phyloP scores from a whole-genome alignment of 2,797 vertebrate species.

The Neosilurus hyrtlii region DNA sequence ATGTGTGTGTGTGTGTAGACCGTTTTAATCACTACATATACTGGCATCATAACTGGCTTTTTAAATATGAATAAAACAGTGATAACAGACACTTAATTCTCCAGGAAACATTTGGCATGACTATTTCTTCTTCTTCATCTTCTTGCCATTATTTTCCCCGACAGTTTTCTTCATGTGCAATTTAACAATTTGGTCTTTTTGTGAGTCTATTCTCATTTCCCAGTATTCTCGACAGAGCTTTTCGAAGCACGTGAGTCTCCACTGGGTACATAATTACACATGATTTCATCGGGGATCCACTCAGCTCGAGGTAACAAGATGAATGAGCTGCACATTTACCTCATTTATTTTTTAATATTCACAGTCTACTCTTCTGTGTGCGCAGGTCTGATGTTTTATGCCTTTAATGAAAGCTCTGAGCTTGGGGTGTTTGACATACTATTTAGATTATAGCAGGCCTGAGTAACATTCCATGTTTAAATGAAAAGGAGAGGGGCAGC shows the following conservation, averaged over 20 bases:
- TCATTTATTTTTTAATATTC: constrained; percentile 68
- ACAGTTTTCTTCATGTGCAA: constrained; percentile 58
- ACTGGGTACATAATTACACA: constrained; percentile 66
- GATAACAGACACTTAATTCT: constrained; percentile 1
- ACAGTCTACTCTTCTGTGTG: constrained; percentile 54
- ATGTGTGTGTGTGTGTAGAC: too few species aligned
- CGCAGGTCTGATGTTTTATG: constrained; percentile 56
- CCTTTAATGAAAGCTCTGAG: constrained; percentile 58
- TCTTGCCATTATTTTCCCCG: not conserved
- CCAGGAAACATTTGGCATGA: constrained; percentile 3
- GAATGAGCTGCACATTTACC: constrained; percentile 66
- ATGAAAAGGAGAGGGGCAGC: constrained; percentile 15
- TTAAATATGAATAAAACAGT: not conserved
- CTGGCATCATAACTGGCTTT: not conserved
- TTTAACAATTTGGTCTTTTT: constrained; percentile 60
- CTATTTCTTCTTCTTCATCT: not conserved
- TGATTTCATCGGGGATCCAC: constrained; percentile 59
- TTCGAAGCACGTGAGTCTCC: constrained; percentile 54
- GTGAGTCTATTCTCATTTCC: constrained; percentile 58
- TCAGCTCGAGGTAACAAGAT: constrained; percentile 51
- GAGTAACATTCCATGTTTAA: constrained; percentile 56
- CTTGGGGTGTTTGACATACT: constrained; percentile 57
- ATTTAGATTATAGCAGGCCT: constrained; percentile 57
- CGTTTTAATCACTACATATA: not conserved
- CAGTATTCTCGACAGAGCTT: constrained; percentile 61